Evolutionary conservation across 2,113 vertebrate genomes (phyloP).

Genomic region (Megaleporinus macrocephalus): DNA sequence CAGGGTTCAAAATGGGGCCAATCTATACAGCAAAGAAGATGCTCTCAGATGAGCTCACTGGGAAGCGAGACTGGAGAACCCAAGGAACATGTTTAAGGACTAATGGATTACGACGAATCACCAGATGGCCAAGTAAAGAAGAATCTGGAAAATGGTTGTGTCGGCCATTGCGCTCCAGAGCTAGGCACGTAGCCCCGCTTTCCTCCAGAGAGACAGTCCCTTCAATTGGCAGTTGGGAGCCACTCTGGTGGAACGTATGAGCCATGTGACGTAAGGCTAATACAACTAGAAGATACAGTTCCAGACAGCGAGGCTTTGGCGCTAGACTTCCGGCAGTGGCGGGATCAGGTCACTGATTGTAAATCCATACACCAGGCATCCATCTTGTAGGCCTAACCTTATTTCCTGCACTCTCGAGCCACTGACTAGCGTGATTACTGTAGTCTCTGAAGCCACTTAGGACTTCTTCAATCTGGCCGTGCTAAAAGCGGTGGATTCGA

Average conservation of each 20-base stretch:
- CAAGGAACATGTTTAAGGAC: too few species aligned
- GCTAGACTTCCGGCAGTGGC: not conserved
- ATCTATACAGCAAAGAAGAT: too few species aligned
- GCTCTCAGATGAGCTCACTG: too few species aligned
- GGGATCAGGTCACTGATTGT: constrained; percentile 13
- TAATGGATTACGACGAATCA: too few species aligned
- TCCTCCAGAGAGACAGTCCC: not conserved
- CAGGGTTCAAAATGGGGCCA: too few species aligned
- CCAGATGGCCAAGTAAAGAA: too few species aligned
- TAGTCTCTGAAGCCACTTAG: constrained; percentile 68
- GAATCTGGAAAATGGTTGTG: not conserved
- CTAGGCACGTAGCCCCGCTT: not conserved
- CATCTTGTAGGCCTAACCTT: constrained; percentile 70
- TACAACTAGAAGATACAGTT: not conserved
- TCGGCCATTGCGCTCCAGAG: not conserved
- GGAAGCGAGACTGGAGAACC: too few species aligned
- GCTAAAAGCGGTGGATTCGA: constrained; percentile 78
- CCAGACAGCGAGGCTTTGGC: constrained; percentile 36
- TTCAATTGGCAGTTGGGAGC: constrained; percentile 1
- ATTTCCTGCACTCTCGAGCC: constrained; percentile 70
- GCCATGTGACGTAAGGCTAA: constrained; percentile 11
- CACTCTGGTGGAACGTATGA: not conserved
- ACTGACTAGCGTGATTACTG: constrained; percentile 53
- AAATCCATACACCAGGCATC: constrained; percentile 57
- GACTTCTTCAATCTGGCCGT: constrained; percentile 60